Base-by-base conservation (phyloP, 2,113 vertebrate species). In the Anarhynchus alexandrinus region DNA sequence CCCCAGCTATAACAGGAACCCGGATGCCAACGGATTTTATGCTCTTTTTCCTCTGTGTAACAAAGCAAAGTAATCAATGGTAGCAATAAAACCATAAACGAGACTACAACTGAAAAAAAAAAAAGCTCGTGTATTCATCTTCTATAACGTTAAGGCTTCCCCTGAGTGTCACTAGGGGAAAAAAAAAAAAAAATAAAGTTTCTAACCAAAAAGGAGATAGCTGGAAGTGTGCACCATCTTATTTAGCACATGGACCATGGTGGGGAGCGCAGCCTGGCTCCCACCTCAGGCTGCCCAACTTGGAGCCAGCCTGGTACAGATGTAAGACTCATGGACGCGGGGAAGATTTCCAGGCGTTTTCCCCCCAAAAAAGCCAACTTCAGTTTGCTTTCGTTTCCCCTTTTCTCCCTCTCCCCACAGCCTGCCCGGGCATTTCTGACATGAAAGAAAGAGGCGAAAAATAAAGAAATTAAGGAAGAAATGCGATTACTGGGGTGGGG, bases 11-110 rank as follows among this genome's bases (percentile, higher is more conserved):
- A 97, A 98, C 96, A 98, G 98, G 98, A 98, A 98, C 98, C 98
- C 98, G 98, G 98, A 98, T 98, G 98, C 98, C 97, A 94, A 80
- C 5, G 94, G 97, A 98, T 98, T 98, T 98, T 98, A 98, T 98
- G 97, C 97, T 98, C 98, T 98, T 98, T 98, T 98, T 98, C 98
- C 98, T 98, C 98, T 98, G 97, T 98, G 96, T 97, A 98, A 98
- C 98, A 98, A 98, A 98, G 98, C 98, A 82, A 98, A 98, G 97
- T 97, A 98, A 97, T 98, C 98, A 98, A 98, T 98, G 97, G 97
- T 95, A 98, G 98, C 97, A 98, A 98, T 98, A 98, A 98, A 98
- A 97, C 98, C 98, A 98, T 98, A 98, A 98, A 98, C 96, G 95
- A 85, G 97, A 98, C 97, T 97, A 95, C 67, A 89, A 96, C 96